Evolutionary conservation across 2,888 invertebrate genomes (phyloP).

Genomic region (Nomada lathburiana): DNA sequence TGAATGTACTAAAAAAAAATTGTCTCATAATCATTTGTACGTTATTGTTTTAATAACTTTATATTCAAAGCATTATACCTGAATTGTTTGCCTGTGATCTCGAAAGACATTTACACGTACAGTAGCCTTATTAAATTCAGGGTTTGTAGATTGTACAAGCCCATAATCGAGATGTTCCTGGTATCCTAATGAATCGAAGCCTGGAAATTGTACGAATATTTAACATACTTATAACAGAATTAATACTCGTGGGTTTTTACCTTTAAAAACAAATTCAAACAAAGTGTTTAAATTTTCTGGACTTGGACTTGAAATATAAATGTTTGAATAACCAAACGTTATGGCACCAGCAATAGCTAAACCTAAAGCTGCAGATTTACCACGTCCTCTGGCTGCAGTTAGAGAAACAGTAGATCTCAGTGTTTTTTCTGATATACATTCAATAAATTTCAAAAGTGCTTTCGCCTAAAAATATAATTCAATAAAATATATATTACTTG

Average conservation of each 20-base stretch:
- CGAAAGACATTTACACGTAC: slow-evolving; percentile 96
- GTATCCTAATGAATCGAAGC: slow-evolving; percentile 96
- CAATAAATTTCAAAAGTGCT: slow-evolving; percentile 96
- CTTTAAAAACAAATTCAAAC: slow-evolving; percentile 98
- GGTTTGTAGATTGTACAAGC: slow-evolving; percentile 96
- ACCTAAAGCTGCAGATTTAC: slow-evolving; percentile 99
- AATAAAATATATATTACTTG: not conserved
- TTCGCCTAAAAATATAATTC: slow-evolving; percentile 87
- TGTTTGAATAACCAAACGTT: slow-evolving; percentile 94
- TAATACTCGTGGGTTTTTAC: slow-evolving; percentile 75
- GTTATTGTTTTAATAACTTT: not conserved
- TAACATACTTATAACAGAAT: not conserved
- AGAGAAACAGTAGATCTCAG: slow-evolving; percentile 95
- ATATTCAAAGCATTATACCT: slow-evolving; percentile 85
- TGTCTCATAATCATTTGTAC: slow-evolving; percentile 3
- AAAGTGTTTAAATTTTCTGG: slow-evolving; percentile 99
- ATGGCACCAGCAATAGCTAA: slow-evolving; percentile 95
- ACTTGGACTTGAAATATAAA: slow-evolving; percentile 98
- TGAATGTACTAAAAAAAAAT: slow-evolving; percentile 92
- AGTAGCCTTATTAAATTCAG: slow-evolving; percentile 98
- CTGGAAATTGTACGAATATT: slow-evolving; percentile 71
- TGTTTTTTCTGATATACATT: slow-evolving; percentile 97
- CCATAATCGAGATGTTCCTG: slow-evolving; percentile 98
- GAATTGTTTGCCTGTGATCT: slow-evolving; percentile 96
- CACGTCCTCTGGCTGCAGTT: slow-evolving; percentile 98